Conservation (phyloP, 2,888 invertebrate genomes). For the Onthophagus sagittarius region DNA sequence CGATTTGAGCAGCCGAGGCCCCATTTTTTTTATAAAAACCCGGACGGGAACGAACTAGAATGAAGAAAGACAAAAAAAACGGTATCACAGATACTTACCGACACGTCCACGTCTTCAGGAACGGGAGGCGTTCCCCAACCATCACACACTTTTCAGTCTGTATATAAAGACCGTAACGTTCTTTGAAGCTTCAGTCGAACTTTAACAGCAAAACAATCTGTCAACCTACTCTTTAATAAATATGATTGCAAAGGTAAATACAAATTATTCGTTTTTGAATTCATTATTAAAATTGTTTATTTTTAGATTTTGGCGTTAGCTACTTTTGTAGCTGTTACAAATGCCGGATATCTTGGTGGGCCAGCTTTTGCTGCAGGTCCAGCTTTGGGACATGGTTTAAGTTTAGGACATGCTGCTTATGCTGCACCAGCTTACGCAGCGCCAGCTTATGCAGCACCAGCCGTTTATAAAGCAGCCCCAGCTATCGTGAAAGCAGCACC, state of each 20-base stretch:
- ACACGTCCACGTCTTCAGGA: not conserved
- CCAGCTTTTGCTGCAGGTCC: conserved; percentile 16
- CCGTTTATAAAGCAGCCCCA: conserved; percentile 30
- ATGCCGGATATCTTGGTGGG: conserved; percentile 48
- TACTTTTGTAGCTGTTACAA: conserved; percentile 47
- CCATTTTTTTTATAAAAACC: not conserved
- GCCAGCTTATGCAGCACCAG: conserved; percentile 26
- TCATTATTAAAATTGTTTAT: conserved; percentile 1
- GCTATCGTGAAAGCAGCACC: conserved; percentile 32
- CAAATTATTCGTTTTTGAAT: not conserved
- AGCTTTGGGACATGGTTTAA: conserved; percentile 19
- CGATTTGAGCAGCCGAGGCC: not conserved
- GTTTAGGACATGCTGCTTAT: conserved; percentile 16
- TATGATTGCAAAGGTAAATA: conserved; percentile 38
- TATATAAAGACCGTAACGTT: not conserved
- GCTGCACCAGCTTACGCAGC: conserved; percentile 21
- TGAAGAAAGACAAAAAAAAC: not conserved
- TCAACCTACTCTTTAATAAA: conserved; percentile 18
- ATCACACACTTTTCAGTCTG: not conserved
- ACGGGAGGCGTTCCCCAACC: not conserved
- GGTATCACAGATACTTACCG: not conserved
- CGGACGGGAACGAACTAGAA: not conserved
- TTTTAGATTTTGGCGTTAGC: conserved; percentile 43
- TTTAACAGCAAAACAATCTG: not conserved
- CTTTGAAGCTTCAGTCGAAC: not conserved